Conservation (phyloP, 2,888 invertebrate genomes). For the Drymonia ruficornis region DNA sequence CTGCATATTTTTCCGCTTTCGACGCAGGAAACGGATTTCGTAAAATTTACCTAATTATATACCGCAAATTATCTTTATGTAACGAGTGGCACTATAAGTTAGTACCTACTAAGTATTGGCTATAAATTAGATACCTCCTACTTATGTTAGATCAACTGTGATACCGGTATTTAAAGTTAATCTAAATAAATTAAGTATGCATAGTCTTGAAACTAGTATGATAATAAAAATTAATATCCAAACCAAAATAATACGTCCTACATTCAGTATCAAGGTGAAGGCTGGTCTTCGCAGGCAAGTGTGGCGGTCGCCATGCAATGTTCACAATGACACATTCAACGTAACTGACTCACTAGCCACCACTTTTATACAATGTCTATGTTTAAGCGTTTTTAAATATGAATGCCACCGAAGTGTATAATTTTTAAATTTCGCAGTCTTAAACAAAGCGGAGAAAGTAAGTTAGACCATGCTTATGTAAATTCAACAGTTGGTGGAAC, state of each 20-base stretch:
- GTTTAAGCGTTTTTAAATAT: not conserved
- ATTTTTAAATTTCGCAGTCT: not conserved
- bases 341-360: not conserved
- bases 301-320: constrained; percentile 15
- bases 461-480: not conserved
- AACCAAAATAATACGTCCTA: not conserved
- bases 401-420: not conserved
- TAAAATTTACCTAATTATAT: not conserved
- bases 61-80: not conserved
- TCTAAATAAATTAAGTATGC: not conserved
- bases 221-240: not conserved
- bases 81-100: not conserved
- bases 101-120: not conserved
- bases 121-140: no score
- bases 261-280: constrained; percentile 23
- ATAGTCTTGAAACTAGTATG: not conserved
- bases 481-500: not conserved
- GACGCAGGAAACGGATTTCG: constrained; percentile 20
- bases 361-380: not conserved
- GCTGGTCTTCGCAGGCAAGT: constrained; percentile 16
- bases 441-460: not conserved
- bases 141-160: no score
- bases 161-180: not conserved
- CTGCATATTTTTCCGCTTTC: constrained; percentile 36
- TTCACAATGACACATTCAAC: constrained; percentile 18